Conservation (phyloP, 2,797 vertebrate genomes). For the Atherinosoma microstoma region DNA sequence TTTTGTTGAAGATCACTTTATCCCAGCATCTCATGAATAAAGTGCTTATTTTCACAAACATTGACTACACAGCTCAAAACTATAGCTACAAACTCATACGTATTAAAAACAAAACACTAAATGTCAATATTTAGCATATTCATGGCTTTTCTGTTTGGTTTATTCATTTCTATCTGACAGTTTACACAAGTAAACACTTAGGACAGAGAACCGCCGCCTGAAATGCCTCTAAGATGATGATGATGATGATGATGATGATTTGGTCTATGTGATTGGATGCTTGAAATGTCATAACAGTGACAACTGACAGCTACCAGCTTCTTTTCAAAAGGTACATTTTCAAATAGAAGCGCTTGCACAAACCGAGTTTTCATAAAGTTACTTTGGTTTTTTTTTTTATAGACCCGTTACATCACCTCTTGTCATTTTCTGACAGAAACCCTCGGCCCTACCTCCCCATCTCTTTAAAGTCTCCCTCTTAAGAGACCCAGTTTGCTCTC, state of each 20-base stretch:
- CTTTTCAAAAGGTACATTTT: no score
- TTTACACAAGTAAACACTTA: background rate
- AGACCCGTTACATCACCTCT: background rate
- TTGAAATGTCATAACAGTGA: background rate
- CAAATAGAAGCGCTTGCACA: no score
- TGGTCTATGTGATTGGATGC: background rate
- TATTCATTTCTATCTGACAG: background rate
- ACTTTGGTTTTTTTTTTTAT: background rate
- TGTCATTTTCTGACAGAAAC: background rate
- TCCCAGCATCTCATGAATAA: no score
- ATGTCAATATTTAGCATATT: background rate
- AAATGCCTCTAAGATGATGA: background rate
- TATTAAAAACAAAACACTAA: background rate
- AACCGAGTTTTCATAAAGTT: background rate
- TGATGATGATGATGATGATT: background rate
- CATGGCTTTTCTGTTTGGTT: no score
- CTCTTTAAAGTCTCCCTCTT: background rate
- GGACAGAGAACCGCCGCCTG: background rate
- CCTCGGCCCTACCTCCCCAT: background rate
- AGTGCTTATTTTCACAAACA: no score
- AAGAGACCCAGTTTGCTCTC: background rate
- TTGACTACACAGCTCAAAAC: background rate
- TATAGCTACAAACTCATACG: background rate
- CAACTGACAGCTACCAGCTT: no score
- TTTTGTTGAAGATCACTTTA: background rate